Base-by-base conservation (phyloP, 2,113 vertebrate species). In the Lichenostomus cassidix region DNA sequence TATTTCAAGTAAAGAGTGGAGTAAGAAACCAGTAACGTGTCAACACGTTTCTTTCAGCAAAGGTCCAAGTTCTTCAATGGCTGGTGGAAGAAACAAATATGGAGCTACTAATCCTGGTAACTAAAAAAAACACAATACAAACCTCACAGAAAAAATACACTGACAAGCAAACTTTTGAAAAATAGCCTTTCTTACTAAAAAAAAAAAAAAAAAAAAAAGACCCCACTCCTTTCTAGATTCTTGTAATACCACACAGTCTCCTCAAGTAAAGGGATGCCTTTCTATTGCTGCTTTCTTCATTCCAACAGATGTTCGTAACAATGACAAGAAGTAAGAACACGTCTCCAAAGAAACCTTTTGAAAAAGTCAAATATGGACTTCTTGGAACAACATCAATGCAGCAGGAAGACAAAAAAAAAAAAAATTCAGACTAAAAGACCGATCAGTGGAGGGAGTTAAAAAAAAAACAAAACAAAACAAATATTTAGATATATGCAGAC, bases 381-480 rank as follows among this genome's bases (percentile, higher is more conserved):
- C 8, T 28, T 44, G 33, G 23, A 81, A 80, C 9, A 81, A 75
- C 47, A 75, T 10, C 35, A 79, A 31, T 10, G 35, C 0, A 69
- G 18, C 11, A 94, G 28, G 55, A 79, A 41, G 1, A 37, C 2
- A 59, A 63, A 41, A 35, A 29, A 63, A 41, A 35, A 29, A 41
- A 44, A 41, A 75, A 47, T 35, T 27, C 29, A 37, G 20, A 69
- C 10, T 39, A 73, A 8, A 15, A 59, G 10, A 64, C 0, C 0
- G 1, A 41, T 29, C 11, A 35, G 14, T 9, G 6, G 15, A 46
- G 2, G 5, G 5, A 35, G 4, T 5, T 3, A 1, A 19, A 31
- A 15, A n/a, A 39, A 20, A 2, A 16, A 15, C 15, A 11, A 14
- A 16, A 5, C 10, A 41, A 27, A 21, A 14, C n/a, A 10, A 42